Base-by-base conservation (phyloP, 1,140 invertebrate genomes). In the Apis cerana region DNA sequence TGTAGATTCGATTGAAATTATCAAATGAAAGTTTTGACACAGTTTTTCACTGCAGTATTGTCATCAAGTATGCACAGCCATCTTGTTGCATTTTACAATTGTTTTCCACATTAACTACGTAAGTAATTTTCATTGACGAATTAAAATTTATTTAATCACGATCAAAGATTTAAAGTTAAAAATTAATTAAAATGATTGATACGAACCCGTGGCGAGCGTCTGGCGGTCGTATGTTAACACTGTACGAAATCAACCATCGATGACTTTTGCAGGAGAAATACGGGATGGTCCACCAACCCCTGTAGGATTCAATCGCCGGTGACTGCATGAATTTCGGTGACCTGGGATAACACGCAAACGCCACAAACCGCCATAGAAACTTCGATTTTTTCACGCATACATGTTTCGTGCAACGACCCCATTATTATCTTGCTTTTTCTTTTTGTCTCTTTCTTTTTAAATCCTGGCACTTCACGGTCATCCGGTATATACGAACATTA, bases 241-340 rank as follows among this genome's bases (percentile, higher is more conserved):
- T 97, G 90, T 97, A 97, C 10, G 97, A 97, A 61, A 97, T 94
- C 58, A 97, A 92, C 97, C 97, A 98, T 65, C 95, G 94, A 72
- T 95, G 95, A 13, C 94, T 94, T 64, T 95, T 94, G 92, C 97
- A 98, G 61, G 96, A 97, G 89, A 96, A 97, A 90, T 97, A 97
- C 9, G 97, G 97, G 85, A 95, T 96, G 15, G 97, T 97, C 97
- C 97, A 98, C 95, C 96, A 97, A 48, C 96, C 96, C 85, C 95
- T 95, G 93, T 96, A 96, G 56, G 95, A 95, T 23, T 95, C 95
- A 80, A 95, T 96, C 72, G 95, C 94, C 54, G 96, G 95, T 76
- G 96, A 96, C 62, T 95, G 94, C 92, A 97, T 96, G 92, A 97
- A 97, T 92, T 97, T 97, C 11, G 96, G 96, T 27, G 96, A 97